Evolutionary conservation across 2,113 vertebrate species (phyloP).

Genomic region (Chelonoidis abingdonii): DNA sequence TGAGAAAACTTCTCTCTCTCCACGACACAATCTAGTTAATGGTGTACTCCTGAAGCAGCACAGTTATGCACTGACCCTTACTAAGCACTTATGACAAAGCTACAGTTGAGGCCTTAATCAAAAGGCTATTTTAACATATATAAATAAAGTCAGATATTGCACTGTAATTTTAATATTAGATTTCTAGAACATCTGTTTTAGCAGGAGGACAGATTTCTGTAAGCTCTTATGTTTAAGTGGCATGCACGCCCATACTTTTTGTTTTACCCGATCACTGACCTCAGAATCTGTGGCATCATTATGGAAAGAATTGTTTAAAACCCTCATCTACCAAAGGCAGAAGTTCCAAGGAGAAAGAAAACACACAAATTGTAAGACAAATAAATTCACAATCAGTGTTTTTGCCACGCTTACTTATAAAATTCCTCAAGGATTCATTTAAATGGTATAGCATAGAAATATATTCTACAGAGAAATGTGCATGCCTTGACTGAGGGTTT

Average conservation of each 20-base stretch:
- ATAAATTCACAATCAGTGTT: slow-evolving; percentile 73
- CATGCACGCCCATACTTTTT: not conserved
- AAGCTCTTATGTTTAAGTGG: not conserved
- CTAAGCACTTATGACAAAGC: not conserved
- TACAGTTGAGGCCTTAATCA: not conserved
- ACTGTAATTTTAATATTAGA: not conserved
- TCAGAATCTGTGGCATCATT: slow-evolving; percentile 61
- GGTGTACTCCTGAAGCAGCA: not conserved
- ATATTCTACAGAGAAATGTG: slow-evolving; percentile 24
- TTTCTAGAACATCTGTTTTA: slow-evolving; percentile 34
- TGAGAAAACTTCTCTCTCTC: not conserved
- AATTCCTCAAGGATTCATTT: slow-evolving; percentile 68
- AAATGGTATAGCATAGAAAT: slow-evolving; percentile 32
- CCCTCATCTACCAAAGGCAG: slow-evolving; percentile 51
- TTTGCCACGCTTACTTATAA: slow-evolving; percentile 66
- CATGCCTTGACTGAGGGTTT: slow-evolving; percentile 35
- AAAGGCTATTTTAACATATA: not conserved
- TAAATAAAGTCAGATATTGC: not conserved
- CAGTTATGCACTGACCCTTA: not conserved
- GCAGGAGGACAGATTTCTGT: slow-evolving; percentile 4
- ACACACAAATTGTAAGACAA: slow-evolving; percentile 72
- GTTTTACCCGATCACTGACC: slow-evolving; percentile 32
- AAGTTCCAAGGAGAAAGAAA: slow-evolving; percentile 73
- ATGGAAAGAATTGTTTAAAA: slow-evolving; percentile 70
- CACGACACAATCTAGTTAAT: not conserved